Evolutionary conservation across 2,797 vertebrate species (phyloP).

Genomic region (Lacerta bilineata): DNA sequence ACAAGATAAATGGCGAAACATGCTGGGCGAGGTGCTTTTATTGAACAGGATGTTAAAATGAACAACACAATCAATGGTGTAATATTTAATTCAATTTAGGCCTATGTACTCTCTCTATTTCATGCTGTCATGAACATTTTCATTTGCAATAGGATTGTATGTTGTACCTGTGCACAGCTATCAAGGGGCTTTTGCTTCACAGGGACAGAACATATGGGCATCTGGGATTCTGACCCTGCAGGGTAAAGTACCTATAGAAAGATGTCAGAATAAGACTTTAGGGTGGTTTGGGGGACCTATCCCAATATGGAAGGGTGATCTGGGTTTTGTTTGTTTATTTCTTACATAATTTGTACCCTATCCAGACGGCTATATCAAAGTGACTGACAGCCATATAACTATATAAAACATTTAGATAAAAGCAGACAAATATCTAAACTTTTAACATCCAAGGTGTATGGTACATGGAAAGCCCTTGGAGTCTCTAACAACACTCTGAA

Average conservation of each 20-base stretch:
- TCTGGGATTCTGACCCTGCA: background rate
- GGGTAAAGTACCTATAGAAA: background rate
- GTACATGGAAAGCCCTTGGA: background rate
- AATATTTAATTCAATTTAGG: conserved; percentile 78
- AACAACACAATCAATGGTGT: conserved; percentile 78
- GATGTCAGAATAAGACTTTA: background rate
- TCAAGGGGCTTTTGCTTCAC: conserved; percentile 25
- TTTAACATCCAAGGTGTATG: background rate
- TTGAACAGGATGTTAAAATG: conserved; percentile 77
- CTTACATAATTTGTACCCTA: background rate
- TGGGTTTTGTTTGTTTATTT: background rate
- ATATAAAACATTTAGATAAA: background rate
- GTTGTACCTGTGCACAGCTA: conserved; percentile 25
- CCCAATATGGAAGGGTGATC: background rate
- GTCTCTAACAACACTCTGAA: background rate
- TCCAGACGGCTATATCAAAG: background rate
- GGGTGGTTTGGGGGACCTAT: background rate
- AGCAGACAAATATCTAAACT: background rate
- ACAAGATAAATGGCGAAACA: conserved; percentile 75
- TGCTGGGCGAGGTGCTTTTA: conserved; percentile 65
- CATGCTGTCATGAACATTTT: conserved; percentile 63
- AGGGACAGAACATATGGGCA: background rate
- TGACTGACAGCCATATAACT: background rate
- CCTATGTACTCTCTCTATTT: conserved; percentile 73
- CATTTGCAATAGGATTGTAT: conserved; percentile 59